phyloP scores from a whole-genome alignment of 2,888 invertebrate species.

The Tetropium fuscum region DNA sequence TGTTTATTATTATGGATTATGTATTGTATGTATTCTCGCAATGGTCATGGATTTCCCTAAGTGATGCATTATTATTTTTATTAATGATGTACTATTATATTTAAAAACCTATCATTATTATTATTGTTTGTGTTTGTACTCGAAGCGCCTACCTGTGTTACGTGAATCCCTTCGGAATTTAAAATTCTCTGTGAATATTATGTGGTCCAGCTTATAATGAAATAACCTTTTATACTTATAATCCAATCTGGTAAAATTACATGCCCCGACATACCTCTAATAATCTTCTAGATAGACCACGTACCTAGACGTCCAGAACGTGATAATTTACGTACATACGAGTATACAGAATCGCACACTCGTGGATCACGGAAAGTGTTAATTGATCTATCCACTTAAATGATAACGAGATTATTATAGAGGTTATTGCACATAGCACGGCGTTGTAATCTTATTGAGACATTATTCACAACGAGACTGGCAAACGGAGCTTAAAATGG shows the following conservation, averaged over 20 bases:
- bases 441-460: slow-evolving; percentile 14
- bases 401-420: slow-evolving; percentile 16
- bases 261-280: slow-evolving; percentile 2
- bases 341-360: slow-evolving; percentile 20
- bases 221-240: slow-evolving; percentile 3
- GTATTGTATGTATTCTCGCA: no score
- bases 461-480: slow-evolving; percentile 10
- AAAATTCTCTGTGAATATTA: no score
- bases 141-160: no score
- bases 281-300: slow-evolving; percentile 25
- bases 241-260: slow-evolving; percentile 16
- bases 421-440: slow-evolving; percentile 1
- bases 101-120: no score
- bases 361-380: slow-evolving; percentile 19
- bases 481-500: not conserved
- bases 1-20: no score
- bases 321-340: slow-evolving; percentile 40
- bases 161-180: no score
- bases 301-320: slow-evolving; percentile 42
- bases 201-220: slow-evolving; percentile 18
- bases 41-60: no score
- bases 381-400: slow-evolving; percentile 34
- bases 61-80: no score
- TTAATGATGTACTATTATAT: no score
- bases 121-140: no score